Conservation (phyloP, 1,140 invertebrate genomes). For the Neodiprion fabricii region DNA sequence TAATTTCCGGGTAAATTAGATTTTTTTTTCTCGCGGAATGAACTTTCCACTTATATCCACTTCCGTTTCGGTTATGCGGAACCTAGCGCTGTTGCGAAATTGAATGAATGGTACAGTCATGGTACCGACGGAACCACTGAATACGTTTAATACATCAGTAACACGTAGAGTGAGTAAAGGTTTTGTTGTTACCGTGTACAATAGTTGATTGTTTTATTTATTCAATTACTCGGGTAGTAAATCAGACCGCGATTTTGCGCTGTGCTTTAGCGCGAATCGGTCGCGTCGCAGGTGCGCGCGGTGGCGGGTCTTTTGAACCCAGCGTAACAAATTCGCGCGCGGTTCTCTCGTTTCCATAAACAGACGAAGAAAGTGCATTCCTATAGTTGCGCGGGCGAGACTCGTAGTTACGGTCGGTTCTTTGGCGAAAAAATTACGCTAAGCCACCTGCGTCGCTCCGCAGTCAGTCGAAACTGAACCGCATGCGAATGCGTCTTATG, state of each 20-base stretch:
- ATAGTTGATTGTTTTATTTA: too few species aligned
- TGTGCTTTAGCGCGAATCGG: constrained; percentile 18
- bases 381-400: not conserved
- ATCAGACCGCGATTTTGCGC: constrained; percentile 17
- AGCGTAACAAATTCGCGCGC: constrained; percentile 13
- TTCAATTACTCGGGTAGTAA: constrained; percentile 29
- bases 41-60: too few species aligned
- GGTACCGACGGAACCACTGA: too few species aligned
- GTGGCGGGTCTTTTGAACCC: not conserved
- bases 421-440: not conserved
- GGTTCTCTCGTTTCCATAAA: constrained; percentile 27
- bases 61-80: too few species aligned
- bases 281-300: constrained; percentile 17
- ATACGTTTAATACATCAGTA: too few species aligned
- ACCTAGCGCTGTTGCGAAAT: too few species aligned
- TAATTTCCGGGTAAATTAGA: too few species aligned
- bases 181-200: too few species aligned
- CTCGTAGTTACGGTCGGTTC: not conserved
- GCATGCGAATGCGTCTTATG: not conserved
- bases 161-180: too few species aligned
- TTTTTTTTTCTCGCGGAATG: too few species aligned
- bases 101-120: too few species aligned
- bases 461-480: not conserved
- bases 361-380: constrained; percentile 19
- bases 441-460: not conserved